Base-by-base conservation (phyloP, 2,888 invertebrate species). In the Anorthoa munda region DNA sequence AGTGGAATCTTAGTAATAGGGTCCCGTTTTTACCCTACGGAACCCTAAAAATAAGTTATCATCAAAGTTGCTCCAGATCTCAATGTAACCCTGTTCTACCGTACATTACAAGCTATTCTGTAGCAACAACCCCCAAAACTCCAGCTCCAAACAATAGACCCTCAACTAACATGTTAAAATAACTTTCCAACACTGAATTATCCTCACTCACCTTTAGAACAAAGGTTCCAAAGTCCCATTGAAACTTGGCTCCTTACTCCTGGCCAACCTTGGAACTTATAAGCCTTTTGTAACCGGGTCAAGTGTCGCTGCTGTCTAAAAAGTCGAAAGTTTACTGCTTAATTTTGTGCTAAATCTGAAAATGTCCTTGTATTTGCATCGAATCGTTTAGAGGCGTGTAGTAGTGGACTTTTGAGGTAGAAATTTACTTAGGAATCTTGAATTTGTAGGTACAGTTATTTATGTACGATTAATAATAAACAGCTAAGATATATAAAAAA, bases 261-360 rank as follows among this genome's bases (percentile, higher is more conserved):
- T 70, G 48, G 5, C 2, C 55, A 66, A 78, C 84, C 84, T 85
- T 81, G 75, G 39, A 83, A 86, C 65, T 85, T 83, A 53, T 66
- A 77, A 85, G 66, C 72, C 77, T 83, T 64, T 70, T 60, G 51
- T 65, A 78, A 78, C 81, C 84, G 61, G 86, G 84, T 81, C 84
- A 84, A 86, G 51, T 75, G 48, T 63, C 66, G 26, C 63, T 65
- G 68, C 50, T 65, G 70, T 45, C 50, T 21, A 50, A 81, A 77
- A 71, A 67, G 68, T 59, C 51, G 46, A 53, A 60, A 48, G 48
- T 66, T 69, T 69, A 72, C 39, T 61, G 55, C n/a, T 39, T 59
- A 26, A 71, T 75, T 66, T 73, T 58, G 67, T 74, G 56, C 59
- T 56, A 50, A 81, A 81, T 73, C 59, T 77, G 51, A 11, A 31